Evolutionary conservation across 2,797 vertebrate genomes (phyloP).

Genomic region (Macrochelys suwanniensis): DNA sequence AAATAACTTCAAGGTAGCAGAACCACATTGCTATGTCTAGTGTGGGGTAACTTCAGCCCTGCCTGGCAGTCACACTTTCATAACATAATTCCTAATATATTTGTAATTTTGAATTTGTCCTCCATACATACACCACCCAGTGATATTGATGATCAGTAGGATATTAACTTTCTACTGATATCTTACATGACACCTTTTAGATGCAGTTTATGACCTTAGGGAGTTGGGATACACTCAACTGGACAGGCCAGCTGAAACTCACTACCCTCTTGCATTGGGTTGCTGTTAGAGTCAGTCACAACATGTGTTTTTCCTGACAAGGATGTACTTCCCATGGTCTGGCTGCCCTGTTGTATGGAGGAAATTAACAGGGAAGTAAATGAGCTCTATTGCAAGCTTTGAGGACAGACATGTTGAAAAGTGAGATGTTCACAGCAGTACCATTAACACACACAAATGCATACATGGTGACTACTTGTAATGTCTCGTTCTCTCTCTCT

Average conservation of each 20-base stretch:
- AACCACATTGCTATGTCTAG: not conserved
- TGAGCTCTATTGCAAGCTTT: not conserved
- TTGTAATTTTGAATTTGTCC: not conserved
- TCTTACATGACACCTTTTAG: not conserved
- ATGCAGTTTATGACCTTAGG: not conserved
- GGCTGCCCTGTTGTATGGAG: not conserved
- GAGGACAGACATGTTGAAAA: not conserved
- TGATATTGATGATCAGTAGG: not conserved
- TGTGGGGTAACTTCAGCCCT: not conserved
- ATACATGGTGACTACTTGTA: not conserved
- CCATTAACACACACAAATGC: not conserved
- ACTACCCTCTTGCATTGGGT: no score
- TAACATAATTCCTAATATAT: not conserved
- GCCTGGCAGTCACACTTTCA: not conserved
- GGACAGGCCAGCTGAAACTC: not conserved
- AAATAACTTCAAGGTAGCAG: not conserved
- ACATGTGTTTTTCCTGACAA: not conserved
- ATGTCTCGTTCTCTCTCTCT: slow-evolving; percentile 21
- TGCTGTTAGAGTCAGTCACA: no score
- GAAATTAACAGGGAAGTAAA: not conserved
- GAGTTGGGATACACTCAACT: not conserved
- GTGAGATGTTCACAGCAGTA: not conserved
- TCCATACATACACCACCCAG: not conserved
- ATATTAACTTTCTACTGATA: not conserved
- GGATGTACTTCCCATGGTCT: not conserved